These are phyloP conservation scores for Ylistrum balloti DNA, from an alignment of 1,140 invertebrate genomes.

Conservation along the genomic window DNA sequence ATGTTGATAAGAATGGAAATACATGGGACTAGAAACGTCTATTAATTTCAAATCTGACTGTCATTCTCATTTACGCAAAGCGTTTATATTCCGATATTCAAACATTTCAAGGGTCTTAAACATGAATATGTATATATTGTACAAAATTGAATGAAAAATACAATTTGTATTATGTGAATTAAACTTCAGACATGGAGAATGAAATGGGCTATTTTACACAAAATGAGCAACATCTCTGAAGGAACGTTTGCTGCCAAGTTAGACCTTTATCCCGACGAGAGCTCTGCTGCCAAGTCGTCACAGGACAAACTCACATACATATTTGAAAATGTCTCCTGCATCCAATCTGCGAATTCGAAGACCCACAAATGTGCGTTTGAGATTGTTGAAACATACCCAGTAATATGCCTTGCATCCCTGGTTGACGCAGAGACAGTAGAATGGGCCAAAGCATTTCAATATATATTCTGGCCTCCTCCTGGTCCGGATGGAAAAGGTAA, in stretches of 20 bases:
- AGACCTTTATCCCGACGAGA: constrained; percentile 63
- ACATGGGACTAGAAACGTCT: too few species aligned
- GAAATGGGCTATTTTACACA: constrained; percentile 71
- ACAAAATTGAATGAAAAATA: too few species aligned
- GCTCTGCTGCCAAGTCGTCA: constrained; percentile 44
- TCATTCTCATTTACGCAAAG: too few species aligned
- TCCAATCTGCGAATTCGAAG: constrained; percentile 66
- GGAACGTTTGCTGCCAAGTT: constrained; percentile 66
- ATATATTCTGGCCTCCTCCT: constrained; percentile 67
- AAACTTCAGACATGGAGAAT: constrained; percentile 68
- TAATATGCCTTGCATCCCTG: constrained; percentile 67
- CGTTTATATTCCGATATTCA: too few species aligned
- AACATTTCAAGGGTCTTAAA: too few species aligned
- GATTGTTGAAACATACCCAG: constrained; percentile 64
- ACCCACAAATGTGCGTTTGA: constrained; percentile 73
- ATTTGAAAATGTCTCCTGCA: constrained; percentile 68
- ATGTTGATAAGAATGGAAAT: too few species aligned
- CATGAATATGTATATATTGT: too few species aligned
- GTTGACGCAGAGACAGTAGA: constrained; percentile 61
- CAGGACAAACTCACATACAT: constrained; percentile 68
- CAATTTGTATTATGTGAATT: too few species aligned
- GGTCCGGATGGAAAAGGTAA: constrained; percentile 48
- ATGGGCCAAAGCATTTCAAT: constrained; percentile 66
- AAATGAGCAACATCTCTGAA: constrained; percentile 71
- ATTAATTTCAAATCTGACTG: too few species aligned